Evolutionary conservation across 2,888 invertebrate species (phyloP), one percentile per base, ranked within the genome.

Genomic region (Patella caerulea): DNA sequence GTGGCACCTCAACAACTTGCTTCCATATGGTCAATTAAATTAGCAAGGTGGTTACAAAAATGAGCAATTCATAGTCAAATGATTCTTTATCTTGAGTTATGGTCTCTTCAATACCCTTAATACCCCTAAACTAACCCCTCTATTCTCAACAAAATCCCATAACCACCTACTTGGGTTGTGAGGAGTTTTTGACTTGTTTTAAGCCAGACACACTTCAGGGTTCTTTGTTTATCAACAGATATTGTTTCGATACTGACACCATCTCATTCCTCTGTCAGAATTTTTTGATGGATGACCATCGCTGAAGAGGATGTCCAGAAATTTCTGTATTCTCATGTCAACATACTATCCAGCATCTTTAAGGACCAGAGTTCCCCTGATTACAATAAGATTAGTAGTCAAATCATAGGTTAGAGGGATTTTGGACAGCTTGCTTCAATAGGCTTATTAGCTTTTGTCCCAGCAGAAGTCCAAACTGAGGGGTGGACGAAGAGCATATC

Each of bases 91-190:
- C 45, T 45, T 45, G 45, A 45, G 45, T 45, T 45, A 45, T 45
- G 45, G 45, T 45, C 45, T 45, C 45, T 45, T 45, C 45, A 45
- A 45, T 45, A 45, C 65, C 65, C 14, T 65, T 65, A 65, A 65
- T 65, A 24, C 65, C 65, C 65, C 24, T 65, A 65, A 65, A 65
- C 65, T 65, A 65, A 65, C 65, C 24, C 65, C 14, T 24, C 24
- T 24, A 65, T 65, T 24, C 65, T 15, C 14, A 65, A 65, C 11
- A 65, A 24, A 24, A 65, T 65, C 19, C 65, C 65, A 3, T 65
- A 65, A 65, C 65, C 65, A 65, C 65, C 65, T 24, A 65, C 65
- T 65, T 65, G 11, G 24, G 24, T 65, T 24, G 19, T 24, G 24
- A 65, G 65, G 24, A 65, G 65, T 65, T 19, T 65, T 65, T 19